A percentile compares a stretch with the other conserved stretches of the same genome.
Conservation (phyloP, 2,797 vertebrate species). For the Taeniopygia guttata region DNA sequence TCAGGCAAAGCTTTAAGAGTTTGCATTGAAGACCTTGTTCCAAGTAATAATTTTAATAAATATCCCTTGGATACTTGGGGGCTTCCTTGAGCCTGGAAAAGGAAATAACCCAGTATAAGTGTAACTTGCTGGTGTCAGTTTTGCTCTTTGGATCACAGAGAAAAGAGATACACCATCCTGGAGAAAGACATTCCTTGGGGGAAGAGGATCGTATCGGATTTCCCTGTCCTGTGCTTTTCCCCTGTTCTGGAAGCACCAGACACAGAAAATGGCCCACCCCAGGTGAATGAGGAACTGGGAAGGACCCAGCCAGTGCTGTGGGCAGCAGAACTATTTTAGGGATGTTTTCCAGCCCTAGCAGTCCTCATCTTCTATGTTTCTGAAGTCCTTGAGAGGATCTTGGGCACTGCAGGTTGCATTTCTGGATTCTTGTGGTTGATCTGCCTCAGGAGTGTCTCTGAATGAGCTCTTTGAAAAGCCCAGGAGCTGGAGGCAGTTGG, state of each 20-base stretch:
- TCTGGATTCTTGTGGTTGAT: not conserved
- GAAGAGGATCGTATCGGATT: accelerated
- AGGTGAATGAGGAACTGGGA: not conserved
- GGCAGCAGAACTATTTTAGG: not conserved
- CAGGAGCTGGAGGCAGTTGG: too few species aligned
- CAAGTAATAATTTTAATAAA: not conserved
- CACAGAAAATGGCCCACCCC: accelerated
- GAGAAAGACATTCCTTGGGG: not conserved
- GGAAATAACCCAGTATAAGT: not conserved
- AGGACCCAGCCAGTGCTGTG: accelerated
- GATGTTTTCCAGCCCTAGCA: not conserved
- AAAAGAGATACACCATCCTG: not conserved
- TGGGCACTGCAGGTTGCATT: not conserved
- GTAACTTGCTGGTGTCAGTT: accelerated
- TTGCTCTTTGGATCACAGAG: not conserved
- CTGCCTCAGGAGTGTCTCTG: not conserved
- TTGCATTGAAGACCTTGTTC: not conserved
- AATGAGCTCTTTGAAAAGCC: not conserved
- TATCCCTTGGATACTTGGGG: not conserved
- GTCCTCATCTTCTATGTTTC: not conserved
- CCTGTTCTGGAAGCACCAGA: not conserved
- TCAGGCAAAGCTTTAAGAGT: not conserved
- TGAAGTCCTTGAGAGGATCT: not conserved
- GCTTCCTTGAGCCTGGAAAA: not conserved
- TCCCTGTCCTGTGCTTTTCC: not conserved